Evolutionary conservation across 2,888 invertebrate genomes (phyloP), one percentile per base, ranked within the genome.

Genomic region (Thalpophila matura): DNA sequence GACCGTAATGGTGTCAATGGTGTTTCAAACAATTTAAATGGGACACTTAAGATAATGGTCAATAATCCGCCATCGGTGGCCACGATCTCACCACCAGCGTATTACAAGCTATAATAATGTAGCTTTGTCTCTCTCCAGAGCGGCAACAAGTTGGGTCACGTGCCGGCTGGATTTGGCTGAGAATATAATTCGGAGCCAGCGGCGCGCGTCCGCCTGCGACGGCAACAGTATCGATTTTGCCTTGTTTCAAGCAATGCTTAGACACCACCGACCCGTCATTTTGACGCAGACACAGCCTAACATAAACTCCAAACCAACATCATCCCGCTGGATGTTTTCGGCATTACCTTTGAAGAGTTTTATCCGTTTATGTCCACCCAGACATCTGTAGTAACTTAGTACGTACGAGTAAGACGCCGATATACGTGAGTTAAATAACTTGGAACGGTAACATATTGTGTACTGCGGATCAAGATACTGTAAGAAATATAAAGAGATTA

Each of bases 91-190:
- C 55, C 79, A 76, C 53, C 67, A 60, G 66, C 71, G 61, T 80
- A 69, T 76, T 79, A 72, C 81, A 67, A 70, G 66, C 64, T 80
- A 80, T 80, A 72, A 82, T 78, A 81, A 70, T 46, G 77, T 80
- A 84, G 78, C 80, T 76, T 79, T 78, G 81, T 84, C 83, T 83
- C 82, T 81, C 74, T 78, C 74, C 74, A 61, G 62, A 77, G 78
- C 86, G 90, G 94, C 94, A 94, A 95, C 94, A 94, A 94, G 94
- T 94, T 90, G 91, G 86, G 91, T 93, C 94, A 94, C 94, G 94
- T 94, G 94, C 93, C 84, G 83, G 85, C 72, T 79, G 88, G 91
- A 89, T 91, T 91, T 87, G 85, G 87, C 83, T 84, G 85, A 83
- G 89, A 90, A 92, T 91, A 90, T 91, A 89, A 91, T 90, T 89